Conservation (phyloP, 1,140 invertebrate genomes). For the Rhynchophorus ferrugineus region DNA sequence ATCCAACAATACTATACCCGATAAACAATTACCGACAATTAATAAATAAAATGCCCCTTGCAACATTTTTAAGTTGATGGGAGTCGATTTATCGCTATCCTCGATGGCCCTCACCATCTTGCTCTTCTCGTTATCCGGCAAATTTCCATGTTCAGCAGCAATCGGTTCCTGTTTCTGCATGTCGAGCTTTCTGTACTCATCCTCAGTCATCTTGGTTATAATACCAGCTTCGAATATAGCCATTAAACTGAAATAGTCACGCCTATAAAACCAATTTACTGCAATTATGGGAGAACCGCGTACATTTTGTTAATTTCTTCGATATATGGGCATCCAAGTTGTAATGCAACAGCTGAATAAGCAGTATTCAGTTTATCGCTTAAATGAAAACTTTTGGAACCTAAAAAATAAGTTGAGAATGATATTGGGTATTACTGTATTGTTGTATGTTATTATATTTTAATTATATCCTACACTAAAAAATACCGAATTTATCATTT, state of each 20-base stretch:
- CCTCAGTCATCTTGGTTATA: conserved; percentile 59
- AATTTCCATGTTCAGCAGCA: conserved; percentile 36
- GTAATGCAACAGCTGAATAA: conserved; percentile 65
- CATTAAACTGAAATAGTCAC: conserved; percentile 58
- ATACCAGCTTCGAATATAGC: conserved; percentile 63
- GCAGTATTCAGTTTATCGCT: conserved; percentile 64
- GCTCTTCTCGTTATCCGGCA: conserved; percentile 32
- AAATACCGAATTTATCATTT: too few relatives aligned
- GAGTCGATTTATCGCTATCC: conserved; percentile 44
- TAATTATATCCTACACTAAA: too few relatives aligned
- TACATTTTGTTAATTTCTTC: conserved; percentile 62
- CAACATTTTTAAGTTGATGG: conserved; percentile 56
- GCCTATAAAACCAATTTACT: too few relatives aligned
- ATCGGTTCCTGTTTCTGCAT: conserved; percentile 44
- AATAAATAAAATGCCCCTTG: conserved; percentile 59
- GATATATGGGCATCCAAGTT: conserved; percentile 60
- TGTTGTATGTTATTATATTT: too few relatives aligned
- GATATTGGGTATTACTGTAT: too few relatives aligned
- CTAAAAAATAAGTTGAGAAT: conserved; percentile 37
- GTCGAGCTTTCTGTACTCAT: conserved; percentile 58
- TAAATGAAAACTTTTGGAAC: conserved; percentile 59
- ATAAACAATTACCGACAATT: conserved; percentile 48
- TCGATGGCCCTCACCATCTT: conserved; percentile 30
- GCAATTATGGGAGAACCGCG: too few relatives aligned
- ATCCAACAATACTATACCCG: too few relatives aligned